Percentiles rank a stretch among this genome's conserved stretches.
Evolutionary conservation across 2,113 vertebrate species (phyloP).

Genomic region (Dicerorhinus sumatrensis): DNA sequence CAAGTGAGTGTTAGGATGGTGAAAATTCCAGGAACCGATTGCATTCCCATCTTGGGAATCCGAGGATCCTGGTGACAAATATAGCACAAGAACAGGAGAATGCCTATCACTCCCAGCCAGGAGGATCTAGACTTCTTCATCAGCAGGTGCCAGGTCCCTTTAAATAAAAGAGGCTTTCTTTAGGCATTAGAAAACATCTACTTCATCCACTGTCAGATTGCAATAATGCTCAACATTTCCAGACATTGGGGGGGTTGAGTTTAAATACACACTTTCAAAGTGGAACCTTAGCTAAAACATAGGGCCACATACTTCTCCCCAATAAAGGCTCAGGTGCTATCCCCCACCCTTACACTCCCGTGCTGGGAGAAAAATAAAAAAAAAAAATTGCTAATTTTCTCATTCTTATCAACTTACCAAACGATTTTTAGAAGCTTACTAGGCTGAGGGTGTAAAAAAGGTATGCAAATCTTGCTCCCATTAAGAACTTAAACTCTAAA

Average conservation of each 20-base stretch:
- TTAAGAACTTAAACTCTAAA: not conserved
- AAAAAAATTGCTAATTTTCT: not conserved
- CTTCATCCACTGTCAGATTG: not conserved
- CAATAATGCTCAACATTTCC: not conserved
- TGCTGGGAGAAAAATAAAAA: not conserved
- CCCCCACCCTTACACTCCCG: not conserved
- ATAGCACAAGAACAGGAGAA: not conserved
- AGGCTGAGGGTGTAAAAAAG: not conserved
- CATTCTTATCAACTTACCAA: constrained; percentile 20
- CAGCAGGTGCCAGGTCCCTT: not conserved
- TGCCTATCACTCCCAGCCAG: not conserved
- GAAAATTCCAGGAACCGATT: not conserved
- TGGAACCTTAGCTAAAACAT: not conserved
- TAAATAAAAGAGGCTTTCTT: not conserved
- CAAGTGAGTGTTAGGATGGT: not conserved
- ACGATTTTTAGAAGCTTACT: not conserved
- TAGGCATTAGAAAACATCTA: not conserved
- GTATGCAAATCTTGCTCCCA: constrained; percentile 29
- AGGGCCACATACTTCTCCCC: not conserved
- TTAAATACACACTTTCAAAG: not conserved
- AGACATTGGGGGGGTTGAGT: not conserved
- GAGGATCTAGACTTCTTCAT: not conserved
- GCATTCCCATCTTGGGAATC: not conserved
- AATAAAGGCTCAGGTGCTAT: not conserved
- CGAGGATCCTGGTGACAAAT: not conserved